A percentile compares a stretch with the other conserved stretches of the same genome.
Conservation (phyloP, 2,797 vertebrate genomes). For the Luscinia luscinia region DNA sequence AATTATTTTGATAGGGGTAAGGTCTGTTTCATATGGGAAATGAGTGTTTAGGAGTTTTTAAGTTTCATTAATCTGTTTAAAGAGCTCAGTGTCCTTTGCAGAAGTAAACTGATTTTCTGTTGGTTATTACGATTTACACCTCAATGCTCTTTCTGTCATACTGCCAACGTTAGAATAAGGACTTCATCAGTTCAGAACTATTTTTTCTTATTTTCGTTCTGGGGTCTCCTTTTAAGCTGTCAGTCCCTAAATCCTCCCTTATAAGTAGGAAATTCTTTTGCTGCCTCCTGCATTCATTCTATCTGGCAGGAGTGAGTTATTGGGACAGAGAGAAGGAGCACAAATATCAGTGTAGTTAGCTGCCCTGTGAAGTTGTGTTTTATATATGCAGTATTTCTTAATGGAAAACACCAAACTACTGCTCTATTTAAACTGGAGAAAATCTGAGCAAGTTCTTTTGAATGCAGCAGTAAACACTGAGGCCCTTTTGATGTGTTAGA, state of each 20-base stretch:
- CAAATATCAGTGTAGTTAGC: background rate
- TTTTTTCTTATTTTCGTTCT: slow-evolving; percentile 1
- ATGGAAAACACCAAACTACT: background rate
- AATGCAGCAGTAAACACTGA: background rate
- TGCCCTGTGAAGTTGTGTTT: background rate
- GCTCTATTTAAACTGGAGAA: background rate
- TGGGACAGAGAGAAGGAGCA: background rate
- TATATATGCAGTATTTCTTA: background rate
- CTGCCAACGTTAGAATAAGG: background rate
- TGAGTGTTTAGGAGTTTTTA: background rate
- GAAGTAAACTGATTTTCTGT: background rate
- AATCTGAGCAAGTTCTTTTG: background rate
- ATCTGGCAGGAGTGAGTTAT: background rate
- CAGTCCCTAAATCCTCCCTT: background rate
- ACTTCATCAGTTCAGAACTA: background rate
- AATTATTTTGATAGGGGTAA: background rate
- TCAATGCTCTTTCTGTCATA: background rate
- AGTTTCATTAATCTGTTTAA: background rate
- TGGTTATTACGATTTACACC: background rate
- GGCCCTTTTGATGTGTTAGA: background rate
- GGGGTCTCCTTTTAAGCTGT: background rate
- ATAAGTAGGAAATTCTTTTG: slow-evolving; percentile 28
- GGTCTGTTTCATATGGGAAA: background rate
- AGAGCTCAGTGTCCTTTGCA: background rate
- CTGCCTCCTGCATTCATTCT: background rate